These are phyloP conservation scores for Rhagoletis zephyria DNA, from an alignment of 1,140 invertebrate genomes.

Conservation along the genomic window DNA sequence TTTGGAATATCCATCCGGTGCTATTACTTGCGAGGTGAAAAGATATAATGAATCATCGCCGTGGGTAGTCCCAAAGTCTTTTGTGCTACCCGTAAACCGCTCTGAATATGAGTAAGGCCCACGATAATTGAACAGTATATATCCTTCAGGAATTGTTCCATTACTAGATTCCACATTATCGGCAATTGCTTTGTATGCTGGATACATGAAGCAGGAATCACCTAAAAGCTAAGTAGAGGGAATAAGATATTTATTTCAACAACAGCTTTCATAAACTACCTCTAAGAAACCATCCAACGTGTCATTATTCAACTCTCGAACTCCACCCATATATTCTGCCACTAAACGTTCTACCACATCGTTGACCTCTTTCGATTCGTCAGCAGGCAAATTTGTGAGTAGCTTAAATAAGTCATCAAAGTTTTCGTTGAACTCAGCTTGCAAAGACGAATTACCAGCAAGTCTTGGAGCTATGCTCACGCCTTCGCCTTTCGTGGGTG, in stretches of 20 bases:
- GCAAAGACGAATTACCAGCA: conserved; percentile 21
- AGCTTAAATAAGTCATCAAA: conserved; percentile 56
- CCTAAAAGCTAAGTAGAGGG: conserved; percentile 56
- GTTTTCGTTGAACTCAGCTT: conserved; percentile 59
- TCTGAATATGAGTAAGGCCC: conserved; percentile 58
- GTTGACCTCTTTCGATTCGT: not conserved
- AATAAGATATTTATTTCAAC: no score
- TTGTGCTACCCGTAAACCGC: conserved; percentile 55
- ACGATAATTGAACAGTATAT: conserved; percentile 59
- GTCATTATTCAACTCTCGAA: conserved; percentile 55
- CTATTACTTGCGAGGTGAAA: no score
- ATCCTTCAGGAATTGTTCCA: not conserved
- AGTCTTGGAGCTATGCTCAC: conserved; percentile 49
- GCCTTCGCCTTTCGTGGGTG: conserved; percentile 66
- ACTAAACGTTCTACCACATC: conserved; percentile 53
- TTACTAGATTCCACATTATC: conserved; percentile 9
- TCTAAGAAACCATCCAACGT: conserved; percentile 58
- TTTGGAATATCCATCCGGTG: conserved; percentile 52
- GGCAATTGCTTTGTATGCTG: conserved; percentile 51
- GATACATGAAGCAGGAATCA: conserved; percentile 55
- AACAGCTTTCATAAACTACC: conserved; percentile 57
- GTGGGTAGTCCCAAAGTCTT: conserved; percentile 61
- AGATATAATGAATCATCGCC: conserved; percentile 65
- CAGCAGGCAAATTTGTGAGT: conserved; percentile 56
- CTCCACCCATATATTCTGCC: conserved; percentile 60